Base-by-base conservation (phyloP, 2,113 vertebrate genomes). In the Climacteris rufus region DNA sequence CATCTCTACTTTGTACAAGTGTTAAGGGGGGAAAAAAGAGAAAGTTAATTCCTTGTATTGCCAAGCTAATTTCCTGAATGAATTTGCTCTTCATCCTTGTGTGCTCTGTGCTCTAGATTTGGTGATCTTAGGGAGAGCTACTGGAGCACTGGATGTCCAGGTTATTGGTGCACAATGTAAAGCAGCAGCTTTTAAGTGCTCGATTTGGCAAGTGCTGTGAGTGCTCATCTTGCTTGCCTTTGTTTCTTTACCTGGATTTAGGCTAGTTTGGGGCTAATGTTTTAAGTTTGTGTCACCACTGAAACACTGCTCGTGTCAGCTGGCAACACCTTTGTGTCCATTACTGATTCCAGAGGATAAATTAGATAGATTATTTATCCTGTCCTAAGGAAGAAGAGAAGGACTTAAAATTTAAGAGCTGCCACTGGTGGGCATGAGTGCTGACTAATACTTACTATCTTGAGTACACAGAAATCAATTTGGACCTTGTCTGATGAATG, bases 401-500 rank as follows among this genome's bases (percentile, higher is more conserved):
- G n/a, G 77, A 82, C 63, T 88, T 93, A 83, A 74, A 83, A 45
- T 79, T 80, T 54, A 59, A 61, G 82, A 80, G 53, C 45, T 66
- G 45, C 82, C 27, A 28, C 15, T 56, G 24, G 3, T n/a, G 56
- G 45, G 39, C 70, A 53, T 3, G 3, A 83, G 59, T 49, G 53
- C 91, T 95, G 89, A 79, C 87, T 93, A 93, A 83, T 3, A 3
- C 13, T 60, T 87, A 25, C 50, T 83, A 28, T 93, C 84, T 90
- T 59, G 69, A 81, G 68, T 84, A 88, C 57, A 75, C 0, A 0
- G 56, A 93, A 93, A 90, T 94, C 56, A 60, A 9, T 92, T 78
- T 95, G 83, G 64, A 93, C 93, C 52, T 92, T 59, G 52, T 74
- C 83, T 91, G 72, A 90, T 81, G 72, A 95, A 75, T 83, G 49